A percentile compares a stretch with the other conserved stretches of the same genome.
These are phyloP conservation scores for Crypturellus tataupa DNA, from an alignment of 2,797 vertebrate species.

Conservation along the genomic window DNA sequence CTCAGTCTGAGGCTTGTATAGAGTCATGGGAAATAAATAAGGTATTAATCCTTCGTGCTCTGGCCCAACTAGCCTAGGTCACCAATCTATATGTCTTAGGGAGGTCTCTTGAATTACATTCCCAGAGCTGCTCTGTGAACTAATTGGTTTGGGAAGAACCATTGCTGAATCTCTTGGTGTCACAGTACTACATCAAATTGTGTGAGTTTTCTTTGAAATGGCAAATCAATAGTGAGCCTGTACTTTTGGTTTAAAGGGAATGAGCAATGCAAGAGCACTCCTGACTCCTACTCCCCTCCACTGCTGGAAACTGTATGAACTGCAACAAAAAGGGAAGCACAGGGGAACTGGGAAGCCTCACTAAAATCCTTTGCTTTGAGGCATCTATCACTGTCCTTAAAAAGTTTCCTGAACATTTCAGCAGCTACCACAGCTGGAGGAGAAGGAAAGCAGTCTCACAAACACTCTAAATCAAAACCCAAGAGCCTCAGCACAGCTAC, in stretches of 20 bases:
- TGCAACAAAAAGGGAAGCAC: background rate
- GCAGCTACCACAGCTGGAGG: background rate
- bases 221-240: background rate
- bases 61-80: background rate
- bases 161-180: background rate
- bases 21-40: background rate
- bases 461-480: background rate
- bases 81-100: background rate
- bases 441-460: background rate
- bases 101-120: background rate
- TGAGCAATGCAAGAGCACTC: background rate
- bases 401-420: background rate
- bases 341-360: background rate
- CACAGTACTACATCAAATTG: background rate
- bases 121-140: background rate
- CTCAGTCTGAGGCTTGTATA: background rate
- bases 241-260: background rate
- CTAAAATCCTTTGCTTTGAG: background rate
- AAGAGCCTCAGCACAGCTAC: background rate
- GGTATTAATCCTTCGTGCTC: background rate
- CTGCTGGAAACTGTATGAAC: background rate
- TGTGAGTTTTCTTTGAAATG: background rate
- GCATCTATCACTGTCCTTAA: background rate
- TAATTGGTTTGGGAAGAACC: background rate
- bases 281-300: background rate